Conservation (phyloP, 1,140 invertebrate genomes). For the Anastrepha ludens region DNA sequence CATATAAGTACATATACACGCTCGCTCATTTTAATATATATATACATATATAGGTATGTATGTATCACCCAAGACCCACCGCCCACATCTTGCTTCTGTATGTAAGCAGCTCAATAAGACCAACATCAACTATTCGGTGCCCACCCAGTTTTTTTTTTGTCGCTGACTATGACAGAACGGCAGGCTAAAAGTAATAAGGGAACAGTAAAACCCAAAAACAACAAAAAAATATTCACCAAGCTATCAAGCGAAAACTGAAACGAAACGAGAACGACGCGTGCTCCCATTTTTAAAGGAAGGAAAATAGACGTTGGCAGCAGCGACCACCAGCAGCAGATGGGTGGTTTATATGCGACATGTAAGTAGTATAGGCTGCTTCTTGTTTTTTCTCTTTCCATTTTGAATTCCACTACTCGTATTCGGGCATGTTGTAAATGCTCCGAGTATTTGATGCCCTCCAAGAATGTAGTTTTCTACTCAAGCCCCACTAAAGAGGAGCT, state of each 20-base stretch:
- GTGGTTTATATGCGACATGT: background rate
- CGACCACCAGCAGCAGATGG: background rate
- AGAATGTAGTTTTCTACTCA: background rate
- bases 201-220: background rate
- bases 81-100: background rate
- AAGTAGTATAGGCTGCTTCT: too few species aligned
- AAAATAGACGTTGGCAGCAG: background rate
- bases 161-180: background rate
- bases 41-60: background rate
- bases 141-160: background rate
- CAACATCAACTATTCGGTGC: background rate
- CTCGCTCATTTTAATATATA: background rate
- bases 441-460: background rate
- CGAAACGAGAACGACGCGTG: conserved; percentile 11
- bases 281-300: background rate
- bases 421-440: background rate
- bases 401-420: background rate
- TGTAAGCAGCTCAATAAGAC: background rate
- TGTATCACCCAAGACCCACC: background rate
- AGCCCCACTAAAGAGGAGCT: background rate
- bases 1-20: background rate
- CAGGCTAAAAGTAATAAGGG: conserved; percentile 9
- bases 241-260: background rate
- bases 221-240: background rate
- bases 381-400: too few species aligned